Evolutionary conservation across 1,140 invertebrate genomes (phyloP).

Genomic region (Pseudomyrmex gracilis): DNA sequence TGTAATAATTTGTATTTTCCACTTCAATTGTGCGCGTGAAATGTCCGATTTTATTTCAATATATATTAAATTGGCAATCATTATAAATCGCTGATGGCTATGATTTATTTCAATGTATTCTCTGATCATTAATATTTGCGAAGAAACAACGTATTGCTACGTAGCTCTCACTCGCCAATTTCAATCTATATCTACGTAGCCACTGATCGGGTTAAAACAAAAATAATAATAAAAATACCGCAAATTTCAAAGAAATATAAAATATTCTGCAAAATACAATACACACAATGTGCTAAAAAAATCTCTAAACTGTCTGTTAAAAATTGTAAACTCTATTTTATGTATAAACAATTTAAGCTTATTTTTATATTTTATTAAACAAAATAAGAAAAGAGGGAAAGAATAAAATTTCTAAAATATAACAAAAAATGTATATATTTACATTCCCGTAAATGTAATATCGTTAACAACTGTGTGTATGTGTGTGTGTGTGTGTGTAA

Average conservation of each 20-base stretch:
- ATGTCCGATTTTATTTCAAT: background rate
- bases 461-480: background rate
- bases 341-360: too few species aligned
- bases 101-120: conserved; percentile 18
- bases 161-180: background rate
- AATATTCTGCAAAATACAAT: too few species aligned
- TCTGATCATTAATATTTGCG: background rate
- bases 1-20: background rate
- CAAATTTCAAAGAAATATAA: too few species aligned
- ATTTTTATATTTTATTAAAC: too few species aligned
- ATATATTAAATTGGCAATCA: background rate
- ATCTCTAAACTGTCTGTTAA: too few species aligned
- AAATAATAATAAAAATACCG: too few species aligned
- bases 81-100: background rate
- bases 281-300: too few species aligned
- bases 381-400: too few species aligned
- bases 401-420: too few species aligned
- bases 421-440: background rate
- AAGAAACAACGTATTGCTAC: background rate
- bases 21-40: background rate
- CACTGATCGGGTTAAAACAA: too few species aligned
- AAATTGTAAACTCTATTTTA: too few species aligned
- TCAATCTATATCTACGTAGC: background rate
- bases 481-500: background rate
- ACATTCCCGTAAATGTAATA: background rate